These are phyloP conservation scores for Monochamus alternatus DNA, from an alignment of 2,888 invertebrate genomes.

Conservation along the genomic window DNA sequence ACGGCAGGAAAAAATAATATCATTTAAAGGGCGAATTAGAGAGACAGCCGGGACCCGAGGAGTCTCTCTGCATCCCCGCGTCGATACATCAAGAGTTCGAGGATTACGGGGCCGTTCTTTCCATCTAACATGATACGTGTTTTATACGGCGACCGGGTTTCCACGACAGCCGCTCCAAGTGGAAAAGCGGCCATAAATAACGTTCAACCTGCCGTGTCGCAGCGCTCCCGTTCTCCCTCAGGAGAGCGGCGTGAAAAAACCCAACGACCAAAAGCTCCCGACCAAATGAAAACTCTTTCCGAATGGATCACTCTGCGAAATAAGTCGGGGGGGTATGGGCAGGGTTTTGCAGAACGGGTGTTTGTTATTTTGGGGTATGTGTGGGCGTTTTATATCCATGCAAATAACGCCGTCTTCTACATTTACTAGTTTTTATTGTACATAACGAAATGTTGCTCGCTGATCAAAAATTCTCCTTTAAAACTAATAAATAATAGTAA, in stretches of 20 bases:
- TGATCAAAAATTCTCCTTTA: too few relatives aligned
- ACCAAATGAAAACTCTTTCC: conserved; percentile 52
- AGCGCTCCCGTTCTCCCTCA: conserved; percentile 53
- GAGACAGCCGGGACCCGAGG: conserved; percentile 4
- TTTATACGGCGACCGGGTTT: conserved; percentile 67
- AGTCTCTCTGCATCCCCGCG: conserved; percentile 47
- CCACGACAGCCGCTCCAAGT: conserved; percentile 64
- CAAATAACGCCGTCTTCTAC: too few relatives aligned
- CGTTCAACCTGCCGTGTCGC: conserved; percentile 69
- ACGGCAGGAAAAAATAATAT: conserved; percentile 8
- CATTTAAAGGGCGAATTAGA: conserved; percentile 21
- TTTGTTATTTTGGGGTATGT: not conserved
- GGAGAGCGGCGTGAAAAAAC: conserved; percentile 56
- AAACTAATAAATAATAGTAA: too few relatives aligned
- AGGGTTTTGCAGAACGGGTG: not conserved
- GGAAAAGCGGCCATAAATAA: conserved; percentile 71
- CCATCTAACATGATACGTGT: conserved; percentile 69
- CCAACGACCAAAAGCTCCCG: conserved; percentile 52
- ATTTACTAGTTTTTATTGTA: too few relatives aligned
- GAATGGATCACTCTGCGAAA: conserved; percentile 47
- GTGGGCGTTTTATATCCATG: too few relatives aligned
- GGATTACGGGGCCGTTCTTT: conserved; percentile 66
- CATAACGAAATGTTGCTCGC: too few relatives aligned
- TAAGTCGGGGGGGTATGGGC: conserved; percentile 6
- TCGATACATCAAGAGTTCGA: conserved; percentile 68